Percentiles rank a stretch among this genome's conserved stretches.
Evolutionary conservation across 2,113 vertebrate species (phyloP).

Genomic region (Gobiocypris rarus): DNA sequence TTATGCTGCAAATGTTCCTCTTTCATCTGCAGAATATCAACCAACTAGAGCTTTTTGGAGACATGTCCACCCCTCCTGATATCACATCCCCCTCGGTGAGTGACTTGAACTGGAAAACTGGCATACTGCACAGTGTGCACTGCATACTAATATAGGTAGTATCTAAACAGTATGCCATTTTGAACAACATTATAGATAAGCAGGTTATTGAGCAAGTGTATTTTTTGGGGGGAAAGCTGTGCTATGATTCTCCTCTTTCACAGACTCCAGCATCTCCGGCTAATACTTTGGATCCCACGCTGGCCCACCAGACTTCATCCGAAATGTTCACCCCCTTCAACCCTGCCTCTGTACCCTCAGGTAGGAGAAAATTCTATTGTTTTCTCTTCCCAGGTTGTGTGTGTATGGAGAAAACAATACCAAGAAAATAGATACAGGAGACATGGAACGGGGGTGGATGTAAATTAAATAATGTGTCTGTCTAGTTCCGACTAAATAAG

Average conservation of each 20-base stretch:
- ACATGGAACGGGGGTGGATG: constrained; percentile 22
- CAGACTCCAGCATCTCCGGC: constrained; percentile 97
- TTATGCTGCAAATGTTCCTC: constrained; percentile 48
- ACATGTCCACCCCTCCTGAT: constrained; percentile 99
- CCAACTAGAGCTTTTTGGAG: constrained; percentile 98
- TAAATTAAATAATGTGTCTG: constrained; percentile 41
- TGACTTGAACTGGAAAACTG: constrained; percentile 42
- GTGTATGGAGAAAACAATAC: neutral
- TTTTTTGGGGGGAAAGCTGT: neutral
- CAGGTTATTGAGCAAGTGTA: neutral
- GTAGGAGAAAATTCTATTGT: constrained; percentile 68
- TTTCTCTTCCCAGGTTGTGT: neutral
- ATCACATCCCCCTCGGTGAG: constrained; percentile 97
- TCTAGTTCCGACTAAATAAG: constrained; percentile 32
- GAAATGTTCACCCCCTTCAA: constrained; percentile 93
- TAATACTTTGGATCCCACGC: constrained; percentile 91
- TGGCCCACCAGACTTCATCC: constrained; percentile 88
- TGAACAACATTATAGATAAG: neutral
- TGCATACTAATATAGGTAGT: neutral
- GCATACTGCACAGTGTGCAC: neutral
- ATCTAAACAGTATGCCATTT: neutral
- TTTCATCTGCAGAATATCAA: constrained; percentile 89
- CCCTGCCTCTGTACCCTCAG: constrained; percentile 97
- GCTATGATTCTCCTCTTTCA: neutral
- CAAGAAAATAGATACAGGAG: constrained; percentile 27